phyloP scores from a whole-genome alignment of 2,888 invertebrate species.

The Ecliptopera silaceata region DNA sequence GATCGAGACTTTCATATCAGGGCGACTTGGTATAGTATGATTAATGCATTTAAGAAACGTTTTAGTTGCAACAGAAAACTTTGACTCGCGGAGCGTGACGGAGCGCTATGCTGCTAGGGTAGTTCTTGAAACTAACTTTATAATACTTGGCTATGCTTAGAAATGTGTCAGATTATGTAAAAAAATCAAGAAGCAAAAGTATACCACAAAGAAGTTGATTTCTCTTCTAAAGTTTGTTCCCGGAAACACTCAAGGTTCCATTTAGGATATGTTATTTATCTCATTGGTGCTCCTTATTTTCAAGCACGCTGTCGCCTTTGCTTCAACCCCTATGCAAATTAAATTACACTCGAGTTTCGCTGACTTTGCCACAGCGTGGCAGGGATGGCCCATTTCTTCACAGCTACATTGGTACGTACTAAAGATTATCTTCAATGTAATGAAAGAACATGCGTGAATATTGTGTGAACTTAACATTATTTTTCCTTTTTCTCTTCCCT shows the following conservation, averaged over 20 bases:
- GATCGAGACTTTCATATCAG: slow-evolving; percentile 56
- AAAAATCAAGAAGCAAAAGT: neutral
- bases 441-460: slow-evolving; percentile 36
- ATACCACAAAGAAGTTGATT: neutral
- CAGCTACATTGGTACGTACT: slow-evolving; percentile 39
- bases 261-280: slow-evolving; percentile 3
- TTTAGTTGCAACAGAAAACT: slow-evolving; percentile 68
- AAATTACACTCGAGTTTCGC: slow-evolving; percentile 73
- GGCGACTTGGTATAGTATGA: slow-evolving; percentile 57
- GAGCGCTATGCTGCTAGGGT: slow-evolving; percentile 49
- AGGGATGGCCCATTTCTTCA: slow-evolving; percentile 61
- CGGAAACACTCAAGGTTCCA: neutral
- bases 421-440: slow-evolving; percentile 38
- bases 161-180: neutral
- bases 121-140: slow-evolving; percentile 42
- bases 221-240: neutral
- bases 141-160: slow-evolving; percentile 26
- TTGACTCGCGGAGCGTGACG: slow-evolving; percentile 66
- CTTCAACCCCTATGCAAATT: slow-evolving; percentile 71
- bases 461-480: slow-evolving; percentile 23
- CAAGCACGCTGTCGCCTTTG: slow-evolving; percentile 53
- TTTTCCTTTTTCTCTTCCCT: neutral
- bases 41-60: slow-evolving; percentile 71
- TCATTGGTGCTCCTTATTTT: slow-evolving; percentile 2
- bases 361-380: slow-evolving; percentile 63